Evolutionary conservation across 2,888 invertebrate species (phyloP), one percentile per base, ranked within the genome.

Genomic region (Erpobdella octoculata): DNA sequence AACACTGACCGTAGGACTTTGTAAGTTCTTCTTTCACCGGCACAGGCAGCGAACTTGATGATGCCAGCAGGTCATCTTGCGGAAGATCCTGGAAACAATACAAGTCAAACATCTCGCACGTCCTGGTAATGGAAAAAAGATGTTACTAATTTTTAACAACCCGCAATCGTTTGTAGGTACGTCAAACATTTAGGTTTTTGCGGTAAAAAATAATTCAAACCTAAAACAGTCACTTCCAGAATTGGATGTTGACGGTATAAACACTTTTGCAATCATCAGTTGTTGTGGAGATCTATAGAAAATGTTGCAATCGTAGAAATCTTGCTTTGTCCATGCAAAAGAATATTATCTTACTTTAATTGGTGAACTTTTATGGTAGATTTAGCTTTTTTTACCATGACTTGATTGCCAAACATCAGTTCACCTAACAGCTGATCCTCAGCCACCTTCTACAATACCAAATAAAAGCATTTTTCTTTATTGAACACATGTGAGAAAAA

Each of bases 321-420:
- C n/a, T n/a, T n/a, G n/a, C n/a, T n/a, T n/a, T n/a, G n/a, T n/a
- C n/a, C n/a, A n/a, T n/a, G n/a, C n/a, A n/a, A n/a, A n/a, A 33
- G n/a, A 36, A 18, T 53, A n/a, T 18, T 18, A 53, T 9, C 21
- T 37, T 36, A 76, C 76, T 71, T 86, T 80, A 89, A 86, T 73
- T 87, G 86, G 81, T 90, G 90, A 73, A 91, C 90, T 86, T 93
- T 93, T 75, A 92, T 87, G n/a, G 91, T 67, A 88, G 72, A 72
- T 88, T 58, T 70, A 71, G 91, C 92, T 79, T 89, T 88, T 84
- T 89, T 92, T 76, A 91, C 90, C 90, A 93, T 90, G 1, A 92
- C 91, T 68, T 91, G 89, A 1, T 92, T 89, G 8, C 93, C 93
- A 82, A 93, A 93, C 78, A 93, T 89, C 91, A 93, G 91, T 86